Percentiles rank a stretch among this genome's conserved stretches.
phyloP scores from a whole-genome alignment of 2,888 invertebrate species.

The Disparrhopalites patrizii region DNA sequence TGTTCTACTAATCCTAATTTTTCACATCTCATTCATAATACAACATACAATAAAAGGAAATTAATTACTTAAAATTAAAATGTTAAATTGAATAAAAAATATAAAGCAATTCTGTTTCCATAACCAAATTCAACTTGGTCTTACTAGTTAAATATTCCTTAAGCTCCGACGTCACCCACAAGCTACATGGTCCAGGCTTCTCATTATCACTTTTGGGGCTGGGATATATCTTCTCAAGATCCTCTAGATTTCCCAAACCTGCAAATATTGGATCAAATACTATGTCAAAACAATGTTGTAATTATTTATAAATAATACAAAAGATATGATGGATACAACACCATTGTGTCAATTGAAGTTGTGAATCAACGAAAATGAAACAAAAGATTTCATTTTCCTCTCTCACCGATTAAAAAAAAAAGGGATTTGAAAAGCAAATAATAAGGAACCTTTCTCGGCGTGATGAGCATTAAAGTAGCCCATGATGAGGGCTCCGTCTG shows the following conservation, averaged over 20 bases:
- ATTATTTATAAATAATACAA: neutral
- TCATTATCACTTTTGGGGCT: constrained; percentile 25
- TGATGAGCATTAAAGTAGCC: constrained; percentile 44
- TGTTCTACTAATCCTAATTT: neutral
- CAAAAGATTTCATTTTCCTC: neutral
- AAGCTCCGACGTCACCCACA: constrained; percentile 42
- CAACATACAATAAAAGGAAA: neutral
- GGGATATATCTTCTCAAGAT: constrained; percentile 28
- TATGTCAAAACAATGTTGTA: no score
- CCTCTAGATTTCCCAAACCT: constrained; percentile 32
- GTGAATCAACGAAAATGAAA: neutral
- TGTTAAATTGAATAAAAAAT: neutral
- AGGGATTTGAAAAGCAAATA: neutral
- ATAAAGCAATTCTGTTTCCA: neutral
- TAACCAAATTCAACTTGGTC: neutral
- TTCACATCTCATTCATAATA: no score
- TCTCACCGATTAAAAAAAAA: no score
- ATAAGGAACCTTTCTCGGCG: constrained; percentile 42
- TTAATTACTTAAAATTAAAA: neutral
- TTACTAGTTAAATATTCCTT: constrained; percentile 40
- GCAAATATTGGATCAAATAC: no score
- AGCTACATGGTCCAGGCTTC: constrained; percentile 30
- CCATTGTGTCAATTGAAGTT: neutral
- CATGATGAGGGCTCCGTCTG: constrained; percentile 45
- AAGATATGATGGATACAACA: neutral